These are phyloP conservation scores for Rosalia funebris DNA, from an alignment of 2,888 invertebrate species.

Conservation along the genomic window DNA sequence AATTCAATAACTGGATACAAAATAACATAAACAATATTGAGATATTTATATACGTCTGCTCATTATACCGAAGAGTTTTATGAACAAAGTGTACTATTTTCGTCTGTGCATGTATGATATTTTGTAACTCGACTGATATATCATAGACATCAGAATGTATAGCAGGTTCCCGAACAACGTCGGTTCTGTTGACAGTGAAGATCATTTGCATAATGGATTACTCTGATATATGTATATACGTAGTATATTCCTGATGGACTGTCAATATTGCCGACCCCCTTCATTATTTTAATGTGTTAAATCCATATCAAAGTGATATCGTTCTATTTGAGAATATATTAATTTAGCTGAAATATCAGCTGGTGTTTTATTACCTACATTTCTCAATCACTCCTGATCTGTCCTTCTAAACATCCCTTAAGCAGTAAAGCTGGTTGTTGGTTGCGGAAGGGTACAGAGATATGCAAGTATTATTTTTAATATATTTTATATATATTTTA, in stretches of 20 bases:
- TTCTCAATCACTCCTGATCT: too few species aligned
- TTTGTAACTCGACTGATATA: slow-evolving; percentile 21
- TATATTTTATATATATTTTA: too few species aligned
- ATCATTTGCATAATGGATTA: slow-evolving; percentile 31
- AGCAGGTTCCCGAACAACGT: slow-evolving; percentile 27
- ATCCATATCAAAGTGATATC: slow-evolving; percentile 62
- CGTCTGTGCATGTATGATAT: slow-evolving; percentile 18
- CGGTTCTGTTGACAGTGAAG: slow-evolving; percentile 29
- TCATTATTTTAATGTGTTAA: slow-evolving; percentile 52
- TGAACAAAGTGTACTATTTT: slow-evolving; percentile 31
- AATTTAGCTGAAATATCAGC: slow-evolving; percentile 45
- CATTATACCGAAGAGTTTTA: too few species aligned
- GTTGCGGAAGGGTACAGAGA: too few species aligned
- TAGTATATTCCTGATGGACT: slow-evolving; percentile 22
- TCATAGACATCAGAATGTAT: slow-evolving; percentile 35
- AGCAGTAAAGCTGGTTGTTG: too few species aligned
- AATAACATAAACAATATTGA: too few species aligned
- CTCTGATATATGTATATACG: slow-evolving; percentile 8
- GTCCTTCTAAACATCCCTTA: background rate
- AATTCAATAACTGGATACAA: too few species aligned
- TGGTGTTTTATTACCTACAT: slow-evolving; percentile 35
- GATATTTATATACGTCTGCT: too few species aligned
- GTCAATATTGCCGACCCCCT: slow-evolving; percentile 39
- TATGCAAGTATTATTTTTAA: too few species aligned
- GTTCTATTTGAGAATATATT: slow-evolving; percentile 56